Percentiles rank a stretch among this genome's conserved stretches.
phyloP scores from a whole-genome alignment of 1,140 invertebrate genomes.

The Monomorium pharaonis region DNA sequence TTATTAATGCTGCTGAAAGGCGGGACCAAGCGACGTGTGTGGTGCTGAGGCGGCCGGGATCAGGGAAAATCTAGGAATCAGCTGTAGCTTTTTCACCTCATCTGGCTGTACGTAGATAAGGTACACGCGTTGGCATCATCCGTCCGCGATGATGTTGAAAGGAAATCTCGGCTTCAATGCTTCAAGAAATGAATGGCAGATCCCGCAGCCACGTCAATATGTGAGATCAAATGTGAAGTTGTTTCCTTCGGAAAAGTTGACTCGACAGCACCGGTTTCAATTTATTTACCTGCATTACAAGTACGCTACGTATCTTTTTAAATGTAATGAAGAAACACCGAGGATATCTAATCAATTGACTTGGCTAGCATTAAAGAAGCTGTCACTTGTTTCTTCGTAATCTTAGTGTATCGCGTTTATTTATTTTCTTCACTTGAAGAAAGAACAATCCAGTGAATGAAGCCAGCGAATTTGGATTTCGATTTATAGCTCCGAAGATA shows the following conservation, averaged over 20 bases:
- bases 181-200: background rate
- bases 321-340: background rate
- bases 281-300: background rate
- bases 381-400: background rate
- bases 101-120: background rate
- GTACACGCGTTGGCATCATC: background rate
- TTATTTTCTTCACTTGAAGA: background rate
- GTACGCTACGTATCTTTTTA: background rate
- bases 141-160: background rate
- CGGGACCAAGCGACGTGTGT: constrained; percentile 19
- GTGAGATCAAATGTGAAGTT: background rate
- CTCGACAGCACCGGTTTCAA: background rate
- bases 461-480: background rate
- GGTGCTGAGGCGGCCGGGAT: constrained; percentile 18
- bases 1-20: background rate
- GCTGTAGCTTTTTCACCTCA: background rate
- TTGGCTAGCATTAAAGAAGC: background rate
- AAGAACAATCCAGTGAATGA: background rate
- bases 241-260: background rate
- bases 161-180: background rate
- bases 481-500: background rate
- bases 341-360: background rate
- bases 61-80: constrained; percentile 18
- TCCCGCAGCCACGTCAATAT: background rate
- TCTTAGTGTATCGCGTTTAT: background rate